phyloP scores from a whole-genome alignment of 1,140 invertebrate species.

The Pantala flavescens region DNA sequence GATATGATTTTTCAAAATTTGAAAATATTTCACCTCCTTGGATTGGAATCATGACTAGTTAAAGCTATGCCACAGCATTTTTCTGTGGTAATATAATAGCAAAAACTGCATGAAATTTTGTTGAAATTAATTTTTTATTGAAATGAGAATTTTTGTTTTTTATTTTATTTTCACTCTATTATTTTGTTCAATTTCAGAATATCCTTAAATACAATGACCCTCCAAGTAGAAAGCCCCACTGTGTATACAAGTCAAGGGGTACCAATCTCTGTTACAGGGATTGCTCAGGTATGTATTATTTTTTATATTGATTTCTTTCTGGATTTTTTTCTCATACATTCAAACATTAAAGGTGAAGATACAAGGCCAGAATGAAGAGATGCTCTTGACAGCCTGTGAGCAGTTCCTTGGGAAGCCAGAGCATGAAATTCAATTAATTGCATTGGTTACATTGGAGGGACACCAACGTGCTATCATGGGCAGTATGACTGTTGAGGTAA shows the following conservation, averaged over 20 bases:
- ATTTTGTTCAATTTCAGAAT: slow-evolving; percentile 49
- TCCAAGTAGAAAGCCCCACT: slow-evolving; percentile 81
- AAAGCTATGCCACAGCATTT: too few relatives aligned
- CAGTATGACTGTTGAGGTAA: slow-evolving; percentile 92
- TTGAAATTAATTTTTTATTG: too few relatives aligned
- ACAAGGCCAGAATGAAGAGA: slow-evolving; percentile 93
- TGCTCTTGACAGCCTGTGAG: slow-evolving; percentile 91
- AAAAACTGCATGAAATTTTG: too few relatives aligned
- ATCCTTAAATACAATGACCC: slow-evolving; percentile 91
- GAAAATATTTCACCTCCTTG: too few relatives aligned
- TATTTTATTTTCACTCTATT: background rate
- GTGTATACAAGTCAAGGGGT: slow-evolving; percentile 96
- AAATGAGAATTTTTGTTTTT: too few relatives aligned
- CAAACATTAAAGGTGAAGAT: slow-evolving; percentile 71
- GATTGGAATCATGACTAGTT: too few relatives aligned
- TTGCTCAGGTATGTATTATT: slow-evolving; percentile 66
- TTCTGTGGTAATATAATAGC: too few relatives aligned
- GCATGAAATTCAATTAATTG: slow-evolving; percentile 82
- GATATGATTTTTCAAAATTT: too few relatives aligned
- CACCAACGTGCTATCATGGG: slow-evolving; percentile 98
- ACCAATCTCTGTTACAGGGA: slow-evolving; percentile 92
- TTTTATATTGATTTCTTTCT: too few relatives aligned
- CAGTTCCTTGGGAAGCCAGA: slow-evolving; percentile 91
- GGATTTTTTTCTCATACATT: slow-evolving; percentile 18
- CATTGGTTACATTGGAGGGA: slow-evolving; percentile 90